Conservation (phyloP, 2,113 vertebrate species). For the Entelurus aequoreus region DNA sequence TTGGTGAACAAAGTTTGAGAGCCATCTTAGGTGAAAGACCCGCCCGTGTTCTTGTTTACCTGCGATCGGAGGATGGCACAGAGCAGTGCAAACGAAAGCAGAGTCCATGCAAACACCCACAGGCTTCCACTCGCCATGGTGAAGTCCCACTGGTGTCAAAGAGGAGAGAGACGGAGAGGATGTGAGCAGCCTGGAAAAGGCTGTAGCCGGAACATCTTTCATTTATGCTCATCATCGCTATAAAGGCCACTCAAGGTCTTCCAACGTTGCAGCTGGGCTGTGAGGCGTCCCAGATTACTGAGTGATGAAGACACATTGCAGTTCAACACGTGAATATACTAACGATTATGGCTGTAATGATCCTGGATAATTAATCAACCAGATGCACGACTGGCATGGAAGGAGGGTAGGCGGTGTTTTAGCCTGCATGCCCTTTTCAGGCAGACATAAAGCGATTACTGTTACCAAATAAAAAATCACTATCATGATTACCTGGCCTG, state of each 20-base stretch:
- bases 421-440: slow-evolving; percentile 42
- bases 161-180: slow-evolving; percentile 6
- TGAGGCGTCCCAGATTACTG: slow-evolving; percentile 13
- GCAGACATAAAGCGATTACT: slow-evolving; percentile 31
- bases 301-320: slow-evolving; percentile 30
- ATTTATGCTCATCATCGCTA: slow-evolving; percentile 25
- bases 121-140: slow-evolving; percentile 60
- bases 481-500: slow-evolving; percentile 31
- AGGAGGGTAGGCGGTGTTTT: slow-evolving; percentile 18
- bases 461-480: slow-evolving; percentile 17
- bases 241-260: slow-evolving; percentile 30
- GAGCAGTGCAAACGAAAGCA: slow-evolving; percentile 70
- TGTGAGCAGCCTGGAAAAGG: slow-evolving; percentile 27
- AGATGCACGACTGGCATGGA: slow-evolving; percentile 4
- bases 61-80: slow-evolving; percentile 69
- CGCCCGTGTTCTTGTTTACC: slow-evolving; percentile 45
- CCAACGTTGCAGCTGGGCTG: slow-evolving; percentile 36
- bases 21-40: not conserved
- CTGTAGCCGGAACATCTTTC: slow-evolving; percentile 25
- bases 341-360: slow-evolving; percentile 30
- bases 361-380: slow-evolving; percentile 36
- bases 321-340: slow-evolving; percentile 15
- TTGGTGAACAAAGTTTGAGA: too few species aligned
- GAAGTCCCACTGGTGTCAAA: slow-evolving; percentile 74
- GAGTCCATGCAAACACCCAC: slow-evolving; percentile 55